phyloP scores from a whole-genome alignment of 2,888 invertebrate species.

The Pimpla rufipes region DNA sequence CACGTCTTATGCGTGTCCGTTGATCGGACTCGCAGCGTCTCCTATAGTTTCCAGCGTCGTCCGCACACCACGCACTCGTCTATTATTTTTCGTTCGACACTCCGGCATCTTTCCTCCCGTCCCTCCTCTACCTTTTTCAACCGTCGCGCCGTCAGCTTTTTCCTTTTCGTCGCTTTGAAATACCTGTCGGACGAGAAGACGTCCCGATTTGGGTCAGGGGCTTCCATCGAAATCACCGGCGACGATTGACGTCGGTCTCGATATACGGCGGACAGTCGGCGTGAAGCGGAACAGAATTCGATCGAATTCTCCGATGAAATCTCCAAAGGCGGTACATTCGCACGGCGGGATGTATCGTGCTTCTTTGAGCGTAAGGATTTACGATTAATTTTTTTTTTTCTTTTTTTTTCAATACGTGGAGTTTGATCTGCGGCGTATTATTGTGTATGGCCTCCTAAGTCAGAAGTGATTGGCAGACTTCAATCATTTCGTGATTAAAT shows the following conservation, averaged over 20 bases:
- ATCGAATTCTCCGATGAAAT: slow-evolving; percentile 60
- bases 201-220: slow-evolving; percentile 55
- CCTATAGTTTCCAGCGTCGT: slow-evolving; percentile 11
- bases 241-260: slow-evolving; percentile 64
- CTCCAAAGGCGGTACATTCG: slow-evolving; percentile 19
- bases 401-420: neutral
- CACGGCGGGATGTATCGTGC: neutral
- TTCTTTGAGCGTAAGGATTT: slow-evolving; percentile 54
- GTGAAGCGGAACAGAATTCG: slow-evolving; percentile 63
- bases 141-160: slow-evolving; percentile 43
- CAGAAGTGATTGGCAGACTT: neutral
- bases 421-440: neutral
- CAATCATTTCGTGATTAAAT: neutral
- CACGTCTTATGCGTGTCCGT: no score
- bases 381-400: slow-evolving; percentile 28
- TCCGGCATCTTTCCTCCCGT: slow-evolving; percentile 74
- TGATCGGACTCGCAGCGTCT: neutral
- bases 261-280: slow-evolving; percentile 52
- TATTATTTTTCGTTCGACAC: slow-evolving; percentile 71
- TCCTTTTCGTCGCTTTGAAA: slow-evolving; percentile 78
- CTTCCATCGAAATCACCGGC: slow-evolving; percentile 61
- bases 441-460: neutral
- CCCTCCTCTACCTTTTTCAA: slow-evolving; percentile 68
- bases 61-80: slow-evolving; percentile 67
- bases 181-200: slow-evolving; percentile 81